Conservation (phyloP, 2,888 invertebrate species). For the Iselma pallidipennis region DNA sequence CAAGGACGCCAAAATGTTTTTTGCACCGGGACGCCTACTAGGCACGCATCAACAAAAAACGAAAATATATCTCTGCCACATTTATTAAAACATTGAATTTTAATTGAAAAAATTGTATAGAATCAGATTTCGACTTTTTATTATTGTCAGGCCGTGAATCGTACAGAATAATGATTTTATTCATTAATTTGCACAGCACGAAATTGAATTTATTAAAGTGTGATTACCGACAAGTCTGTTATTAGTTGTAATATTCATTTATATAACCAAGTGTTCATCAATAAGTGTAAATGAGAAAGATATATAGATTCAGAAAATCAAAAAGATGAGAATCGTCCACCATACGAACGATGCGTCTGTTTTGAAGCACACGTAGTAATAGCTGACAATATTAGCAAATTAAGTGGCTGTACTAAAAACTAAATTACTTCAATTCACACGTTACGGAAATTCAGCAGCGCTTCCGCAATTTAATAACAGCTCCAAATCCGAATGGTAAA, state of each 20-base stretch:
- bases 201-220: background rate
- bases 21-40: too few relatives aligned
- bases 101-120: background rate
- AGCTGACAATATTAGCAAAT: slow-evolving; percentile 25
- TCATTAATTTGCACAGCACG: background rate
- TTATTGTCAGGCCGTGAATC: background rate
- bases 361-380: slow-evolving; percentile 5
- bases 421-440: slow-evolving; percentile 25
- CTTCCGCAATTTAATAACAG: slow-evolving; percentile 24
- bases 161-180: background rate
- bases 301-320: too few relatives aligned
- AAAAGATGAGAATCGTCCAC: background rate
- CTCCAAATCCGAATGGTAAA: slow-evolving; percentile 14
- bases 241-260: background rate
- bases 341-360: too few relatives aligned
- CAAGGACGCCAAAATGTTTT: too few relatives aligned
- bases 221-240: background rate
- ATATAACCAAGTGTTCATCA: too few relatives aligned
- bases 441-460: slow-evolving; percentile 17
- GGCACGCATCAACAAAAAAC: too few relatives aligned
- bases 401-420: slow-evolving; percentile 19
- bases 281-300: too few relatives aligned
- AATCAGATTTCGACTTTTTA: background rate
- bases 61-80: background rate
- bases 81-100: background rate